phyloP scores from a whole-genome alignment of 2,113 vertebrate species.

The Lampris megalopsis region DNA sequence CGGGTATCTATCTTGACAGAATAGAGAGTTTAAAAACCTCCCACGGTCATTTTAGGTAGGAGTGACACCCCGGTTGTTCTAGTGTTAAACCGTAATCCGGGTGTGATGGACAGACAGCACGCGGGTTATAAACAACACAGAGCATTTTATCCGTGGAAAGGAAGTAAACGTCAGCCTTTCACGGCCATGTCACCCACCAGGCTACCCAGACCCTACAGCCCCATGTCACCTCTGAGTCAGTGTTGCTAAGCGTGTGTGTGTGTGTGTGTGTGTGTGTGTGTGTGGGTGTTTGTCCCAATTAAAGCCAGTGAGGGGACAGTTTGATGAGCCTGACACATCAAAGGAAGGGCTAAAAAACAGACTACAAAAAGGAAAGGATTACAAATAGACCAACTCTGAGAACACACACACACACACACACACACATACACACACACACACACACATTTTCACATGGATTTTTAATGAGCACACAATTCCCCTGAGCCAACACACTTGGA shows the following conservation, averaged over 20 bases:
- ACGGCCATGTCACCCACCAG: not conserved
- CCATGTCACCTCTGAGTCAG: not conserved
- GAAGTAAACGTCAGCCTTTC: not conserved
- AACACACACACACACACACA: not conserved
- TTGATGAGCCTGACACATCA: conserved; percentile 18
- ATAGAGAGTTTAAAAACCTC: too few relatives aligned
- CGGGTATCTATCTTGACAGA: too few relatives aligned
- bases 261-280: conserved; percentile 4
- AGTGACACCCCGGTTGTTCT: too few relatives aligned
- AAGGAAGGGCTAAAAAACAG: not conserved
- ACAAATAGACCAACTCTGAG: not conserved
- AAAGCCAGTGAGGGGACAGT: not conserved
- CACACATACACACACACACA: not conserved
- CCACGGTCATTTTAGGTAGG: too few relatives aligned
- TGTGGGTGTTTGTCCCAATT: conserved; percentile 7
- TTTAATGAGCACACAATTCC: conserved; percentile 50
- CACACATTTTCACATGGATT: conserved; percentile 36
- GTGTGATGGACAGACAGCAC: not conserved
- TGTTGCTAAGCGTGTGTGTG: not conserved
- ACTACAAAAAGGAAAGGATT: not conserved
- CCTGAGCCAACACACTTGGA: conserved; percentile 34
- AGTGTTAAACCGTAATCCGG: too few relatives aligned
- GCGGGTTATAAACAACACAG: not conserved
- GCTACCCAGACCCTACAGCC: not conserved
- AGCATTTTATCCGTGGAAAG: conserved; percentile 9